Evolutionary conservation across 2,888 invertebrate species (phyloP).

Genomic region (Laspeyria flexula): DNA sequence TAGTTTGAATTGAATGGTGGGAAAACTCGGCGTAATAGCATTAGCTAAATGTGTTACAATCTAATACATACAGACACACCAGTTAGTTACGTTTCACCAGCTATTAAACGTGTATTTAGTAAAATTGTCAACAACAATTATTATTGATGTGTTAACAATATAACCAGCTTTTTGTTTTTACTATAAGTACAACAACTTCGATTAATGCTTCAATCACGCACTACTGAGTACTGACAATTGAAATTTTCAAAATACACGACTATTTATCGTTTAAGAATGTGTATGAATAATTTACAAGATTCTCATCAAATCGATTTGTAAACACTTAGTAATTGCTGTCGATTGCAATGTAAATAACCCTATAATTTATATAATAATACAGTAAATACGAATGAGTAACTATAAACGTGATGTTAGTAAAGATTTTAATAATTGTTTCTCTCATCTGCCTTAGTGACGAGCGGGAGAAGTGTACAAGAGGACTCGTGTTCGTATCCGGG

Average conservation of each 20-base stretch:
- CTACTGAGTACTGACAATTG: conserved; percentile 21
- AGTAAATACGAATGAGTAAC: neutral
- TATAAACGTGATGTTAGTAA: neutral
- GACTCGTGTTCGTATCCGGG: too few species aligned
- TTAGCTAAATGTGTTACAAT: conserved; percentile 11
- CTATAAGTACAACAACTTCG: conserved; percentile 26
- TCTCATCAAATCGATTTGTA: conserved; percentile 16
- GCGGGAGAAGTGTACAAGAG: too few species aligned
- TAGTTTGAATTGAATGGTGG: neutral
- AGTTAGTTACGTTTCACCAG: conserved; percentile 36
- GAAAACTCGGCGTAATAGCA: neutral
- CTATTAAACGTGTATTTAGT: conserved; percentile 38
- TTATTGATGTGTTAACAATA: conserved; percentile 41
- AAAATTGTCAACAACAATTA: conserved; percentile 58
- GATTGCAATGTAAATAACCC: neutral
- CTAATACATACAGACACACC: conserved; percentile 19
- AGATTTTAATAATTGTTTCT: neutral
- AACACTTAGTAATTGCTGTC: conserved; percentile 2
- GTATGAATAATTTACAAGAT: conserved; percentile 11
- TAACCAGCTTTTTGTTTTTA: conserved; percentile 39
- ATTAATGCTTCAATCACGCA: conserved; percentile 32
- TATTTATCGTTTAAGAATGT: conserved; percentile 13
- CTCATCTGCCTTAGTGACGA: neutral
- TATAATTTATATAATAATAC: conserved; percentile 3
- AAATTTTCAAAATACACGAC: conserved; percentile 12